Percentiles rank a stretch among this genome's conserved stretches.
These are phyloP conservation scores for Pherbina coryleti DNA, from an alignment of 2,888 invertebrate species.

Conservation along the genomic window DNA sequence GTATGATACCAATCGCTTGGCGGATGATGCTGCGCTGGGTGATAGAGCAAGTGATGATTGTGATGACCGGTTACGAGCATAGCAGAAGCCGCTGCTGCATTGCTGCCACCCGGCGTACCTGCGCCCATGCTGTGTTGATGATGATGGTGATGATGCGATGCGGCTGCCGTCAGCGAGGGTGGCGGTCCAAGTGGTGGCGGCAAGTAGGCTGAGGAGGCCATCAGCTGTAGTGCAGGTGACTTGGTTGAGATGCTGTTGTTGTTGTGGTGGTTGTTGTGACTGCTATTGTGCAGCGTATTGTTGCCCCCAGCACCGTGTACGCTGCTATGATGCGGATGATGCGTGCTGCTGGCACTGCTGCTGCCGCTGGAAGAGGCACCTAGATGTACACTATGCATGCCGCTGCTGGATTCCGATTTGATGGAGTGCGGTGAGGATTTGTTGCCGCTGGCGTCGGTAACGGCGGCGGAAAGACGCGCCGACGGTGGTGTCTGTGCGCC, in stretches of 20 bases:
- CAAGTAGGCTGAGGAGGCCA: constrained; percentile 65
- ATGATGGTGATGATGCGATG: constrained; percentile 48
- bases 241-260: constrained; percentile 53
- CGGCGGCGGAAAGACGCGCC: constrained; percentile 55
- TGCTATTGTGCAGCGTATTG: constrained; percentile 49
- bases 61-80: constrained; percentile 64
- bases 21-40: constrained; percentile 68
- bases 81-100: constrained; percentile 59
- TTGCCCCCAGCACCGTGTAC: constrained; percentile 45
- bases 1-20: constrained; percentile 69
- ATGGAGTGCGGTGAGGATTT: constrained; percentile 68
- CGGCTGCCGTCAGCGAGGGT: constrained; percentile 56
- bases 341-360: constrained; percentile 61
- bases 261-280: constrained; percentile 37
- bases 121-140: constrained; percentile 53
- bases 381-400: constrained; percentile 58
- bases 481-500: constrained; percentile 69
- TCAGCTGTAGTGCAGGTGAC: constrained; percentile 64
- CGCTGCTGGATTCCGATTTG: constrained; percentile 64
- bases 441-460: constrained; percentile 57
- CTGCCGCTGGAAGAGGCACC: constrained; percentile 64
- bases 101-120: constrained; percentile 52
- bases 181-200: constrained; percentile 67
- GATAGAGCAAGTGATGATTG: constrained; percentile 68
- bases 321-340: constrained; percentile 54